phyloP scores from a whole-genome alignment of 2,888 invertebrate species.

The Lasioglossum villosulum region DNA sequence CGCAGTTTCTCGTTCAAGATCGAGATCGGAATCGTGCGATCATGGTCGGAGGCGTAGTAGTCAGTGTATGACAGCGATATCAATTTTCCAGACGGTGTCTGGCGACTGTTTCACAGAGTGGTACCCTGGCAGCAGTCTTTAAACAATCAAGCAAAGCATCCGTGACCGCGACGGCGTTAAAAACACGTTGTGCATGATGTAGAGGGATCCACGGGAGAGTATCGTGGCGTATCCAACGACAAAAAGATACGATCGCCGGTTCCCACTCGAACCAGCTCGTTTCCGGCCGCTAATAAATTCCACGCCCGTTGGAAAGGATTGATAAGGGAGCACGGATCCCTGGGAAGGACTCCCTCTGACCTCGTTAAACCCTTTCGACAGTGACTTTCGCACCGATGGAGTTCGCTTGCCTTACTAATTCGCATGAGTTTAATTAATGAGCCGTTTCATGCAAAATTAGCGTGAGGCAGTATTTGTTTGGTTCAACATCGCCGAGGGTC shows the following conservation, averaged over 20 bases:
- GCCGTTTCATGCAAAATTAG: background rate
- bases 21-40: background rate
- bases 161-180: slow-evolving; percentile 10
- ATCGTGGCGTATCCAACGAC: slow-evolving; percentile 8
- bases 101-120: background rate
- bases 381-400: background rate
- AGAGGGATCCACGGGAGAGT: slow-evolving; percentile 3
- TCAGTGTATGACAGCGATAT: background rate
- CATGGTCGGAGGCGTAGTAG: background rate
- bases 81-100: background rate
- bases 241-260: slow-evolving; percentile 19
- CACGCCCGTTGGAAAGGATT: slow-evolving; percentile 33
- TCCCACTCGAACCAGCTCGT: slow-evolving; percentile 28
- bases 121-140: slow-evolving; percentile 3
- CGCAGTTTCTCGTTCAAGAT: background rate
- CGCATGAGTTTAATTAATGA: background rate
- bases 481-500: background rate
- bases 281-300: slow-evolving; percentile 46
- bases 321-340: slow-evolving; percentile 39
- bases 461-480: background rate
- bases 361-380: background rate
- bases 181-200: background rate
- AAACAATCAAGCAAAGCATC: background rate
- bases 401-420: background rate
- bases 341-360: slow-evolving; percentile 34